Evolutionary conservation across 2,888 invertebrate genomes (phyloP), one percentile per base, ranked within the genome.

Genomic region (Dynastes hyllus): DNA sequence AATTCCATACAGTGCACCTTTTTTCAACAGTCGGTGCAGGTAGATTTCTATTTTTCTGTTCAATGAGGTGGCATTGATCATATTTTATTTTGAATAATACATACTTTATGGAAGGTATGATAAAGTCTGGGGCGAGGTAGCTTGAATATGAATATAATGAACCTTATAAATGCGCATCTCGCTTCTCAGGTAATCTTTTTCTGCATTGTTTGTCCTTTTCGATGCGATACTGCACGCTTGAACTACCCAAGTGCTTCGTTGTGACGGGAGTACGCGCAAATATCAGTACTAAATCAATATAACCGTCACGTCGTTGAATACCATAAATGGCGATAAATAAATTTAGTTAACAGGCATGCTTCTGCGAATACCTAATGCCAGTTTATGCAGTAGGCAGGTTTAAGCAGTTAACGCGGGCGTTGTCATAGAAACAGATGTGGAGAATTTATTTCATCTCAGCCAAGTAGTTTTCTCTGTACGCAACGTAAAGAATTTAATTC

Each of bases 281-380:
- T 67, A 67, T 67, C 67, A 11, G 45, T 50, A 70, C 1, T 53
- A 51, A 70, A 70, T 70, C 53, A 70, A 51, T 70, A 70, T 69
- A 69, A 51, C 27, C 11, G 51, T 51, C 53, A 32, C 70, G 70
- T 70, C 13, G 27, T 51, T 53, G 51, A 70, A 53, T 32, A 70
- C 51, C 70, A 70, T 70, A 70, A 70, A 70, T 53, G n/a, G 51
- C 11, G n/a, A 70, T 70, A 70, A 70, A 70, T 67, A 67, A 45
- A 45, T 45, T 45, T 67, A 50, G 50, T 16, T 45, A 45, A 67
- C 67, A 50, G 16, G 45, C 11, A 27, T 27, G 67, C 16, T 45
- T n/a, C 45, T 50, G 6, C 9, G 45, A 6, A 67, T 67, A 27
- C 40, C 67, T 40, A 67, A 66, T 66, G 37, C 32, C 40, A 66